Base-by-base conservation (phyloP, 2,113 vertebrate genomes). In the Lampris megalopsis region DNA sequence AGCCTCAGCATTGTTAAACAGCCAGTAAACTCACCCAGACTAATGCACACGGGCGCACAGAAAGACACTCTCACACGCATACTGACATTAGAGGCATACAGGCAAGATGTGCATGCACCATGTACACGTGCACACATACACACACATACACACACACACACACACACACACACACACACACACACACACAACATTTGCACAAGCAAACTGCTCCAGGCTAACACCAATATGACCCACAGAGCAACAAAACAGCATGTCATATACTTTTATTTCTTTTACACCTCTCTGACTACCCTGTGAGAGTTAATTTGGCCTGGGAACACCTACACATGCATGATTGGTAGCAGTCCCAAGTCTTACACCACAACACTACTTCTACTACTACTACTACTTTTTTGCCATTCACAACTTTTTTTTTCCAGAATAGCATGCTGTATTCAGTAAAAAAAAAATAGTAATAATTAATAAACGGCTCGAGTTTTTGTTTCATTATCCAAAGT, bases 211-310 rank as follows among this genome's bases (percentile, higher is more conserved):
- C 60, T 65, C 62, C 65, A 24, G 24, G 24, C 24, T 24, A 24
- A 24, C 54, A 57, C 64, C 62, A 73, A 38, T 73, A 84, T 50
- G 38, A 38, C 71, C 71, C 54, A 77, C 67, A 83, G 45, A 67
- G 75, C 81, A 79, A 61, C 81, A 84, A 89, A 84, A 82, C 84
- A 85, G 80, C 74, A 86, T 80, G 87, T 82, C 42, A 61, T 68
- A 42, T 5, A 59, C 70, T 84, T 88, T 82, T 73, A 77, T 63
- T 64, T 81, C 62, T 81, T 80, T 85, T 60, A 79, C 69, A 75
- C 71, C 48, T 71, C 74, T 80, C 43, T 80, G 74, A 79, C 80
- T 73, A 53, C 68, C 43, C 66, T 71, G 70, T 48, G 37, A 72
- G 63, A 53, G 43, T 68, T 48, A 68, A 37, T 70, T 48, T 1